Base-by-base conservation (phyloP, 1,140 invertebrate genomes). In the honey bee (Apis mellifera) region DNA sequence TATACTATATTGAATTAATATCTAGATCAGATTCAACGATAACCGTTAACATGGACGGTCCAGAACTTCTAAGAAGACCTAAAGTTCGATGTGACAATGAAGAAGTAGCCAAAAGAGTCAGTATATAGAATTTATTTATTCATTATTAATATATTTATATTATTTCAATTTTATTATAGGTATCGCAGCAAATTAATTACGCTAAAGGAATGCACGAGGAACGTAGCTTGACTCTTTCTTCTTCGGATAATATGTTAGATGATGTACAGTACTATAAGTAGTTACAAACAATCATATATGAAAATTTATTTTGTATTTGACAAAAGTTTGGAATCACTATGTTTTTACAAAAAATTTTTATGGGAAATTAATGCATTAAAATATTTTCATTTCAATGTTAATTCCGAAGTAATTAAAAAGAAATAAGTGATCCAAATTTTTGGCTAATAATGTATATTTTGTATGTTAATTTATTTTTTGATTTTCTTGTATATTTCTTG, bases 171-270 rank as follows among this genome's bases (percentile, higher is more conserved):
- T 65, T 59, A 60, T 84, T 90, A 12, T 84, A 96, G 95, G 95
- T 96, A 65, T 95, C 95, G 7, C 95, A 96, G 85, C 95, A 97
- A 93, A 96, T 97, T 77, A 98, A 97, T 90, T 98, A 98, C 93
- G 98, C 98, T 60, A 97, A 97, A 92, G 96, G 96, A 90, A 95
- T 98, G 89, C 97, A 97, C 91, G 96, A 97, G 91, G 98, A 99
- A 94, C 95, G 96, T 11, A 93, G 90, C 69, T 84, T 94, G 23
- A 94, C 94, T 0, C 78, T 94, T 19, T 91, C 92, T 75, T 94
- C 93, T 11, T 94, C 93, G n/a, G 94, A 94, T 77, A 94, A 93
- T 64, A 93, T 94, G 89, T 78, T 94, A 59, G 94, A 94, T 57
- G 93, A 94, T 68, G 92, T 94, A 70, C 89, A 93, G 32, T 91